These are phyloP conservation scores for Volucella bombylans DNA, from an alignment of 2,888 invertebrate genomes.

Conservation along the genomic window DNA sequence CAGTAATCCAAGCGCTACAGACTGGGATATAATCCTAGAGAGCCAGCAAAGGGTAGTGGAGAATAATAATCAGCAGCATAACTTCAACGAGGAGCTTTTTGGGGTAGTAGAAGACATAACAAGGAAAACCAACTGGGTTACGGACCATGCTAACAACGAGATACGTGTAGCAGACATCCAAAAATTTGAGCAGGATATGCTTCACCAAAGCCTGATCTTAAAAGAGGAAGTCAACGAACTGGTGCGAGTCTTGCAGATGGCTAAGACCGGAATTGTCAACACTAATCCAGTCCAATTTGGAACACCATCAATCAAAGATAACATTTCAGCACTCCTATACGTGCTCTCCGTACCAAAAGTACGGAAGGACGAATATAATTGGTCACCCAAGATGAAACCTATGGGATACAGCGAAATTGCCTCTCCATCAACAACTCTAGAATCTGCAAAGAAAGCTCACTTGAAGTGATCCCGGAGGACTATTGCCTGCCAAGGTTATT, in stretches of 20 bases:
- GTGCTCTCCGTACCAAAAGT: constrained; percentile 48
- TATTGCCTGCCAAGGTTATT: too few species aligned
- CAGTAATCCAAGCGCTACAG: not conserved
- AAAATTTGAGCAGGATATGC: constrained; percentile 7
- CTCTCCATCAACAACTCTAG: too few species aligned
- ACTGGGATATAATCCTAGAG: constrained; percentile 30
- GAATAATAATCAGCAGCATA: constrained; percentile 41
- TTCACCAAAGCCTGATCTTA: constrained; percentile 15
- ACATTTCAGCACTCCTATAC: constrained; percentile 53
- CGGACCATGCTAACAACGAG: not conserved
- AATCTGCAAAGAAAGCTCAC: too few species aligned
- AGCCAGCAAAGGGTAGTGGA: constrained; percentile 25
- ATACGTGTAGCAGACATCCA: constrained; percentile 10
- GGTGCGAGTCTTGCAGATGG: constrained; percentile 1
- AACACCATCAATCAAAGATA: not conserved
- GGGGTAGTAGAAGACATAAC: too few species aligned
- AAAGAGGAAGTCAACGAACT: constrained; percentile 59
- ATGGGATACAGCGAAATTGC: too few species aligned
- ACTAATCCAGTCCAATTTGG: too few species aligned
- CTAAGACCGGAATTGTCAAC: too few species aligned
- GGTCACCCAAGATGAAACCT: too few species aligned
- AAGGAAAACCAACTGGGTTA: not conserved
- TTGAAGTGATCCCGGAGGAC: too few species aligned
- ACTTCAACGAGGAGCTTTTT: not conserved
- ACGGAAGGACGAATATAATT: constrained; percentile 4